Percentiles rank a stretch among this genome's conserved stretches.
phyloP scores from a whole-genome alignment of 2,888 invertebrate genomes.

The Eutolmus rufibarbis region DNA sequence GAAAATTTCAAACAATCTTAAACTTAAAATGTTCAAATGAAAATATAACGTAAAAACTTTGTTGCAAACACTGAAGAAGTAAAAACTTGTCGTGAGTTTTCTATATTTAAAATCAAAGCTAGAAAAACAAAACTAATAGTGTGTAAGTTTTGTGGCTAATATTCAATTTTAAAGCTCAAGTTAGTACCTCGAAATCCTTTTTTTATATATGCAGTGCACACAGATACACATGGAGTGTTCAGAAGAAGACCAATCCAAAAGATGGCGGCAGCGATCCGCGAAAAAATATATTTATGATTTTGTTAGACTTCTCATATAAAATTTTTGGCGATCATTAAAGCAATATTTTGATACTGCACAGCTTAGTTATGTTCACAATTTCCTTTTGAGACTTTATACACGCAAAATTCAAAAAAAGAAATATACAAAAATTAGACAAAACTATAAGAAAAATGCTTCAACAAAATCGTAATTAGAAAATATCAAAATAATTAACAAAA shows the following conservation, averaged over 20 bases:
- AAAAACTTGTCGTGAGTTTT: not conserved
- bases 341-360: conserved; percentile 23
- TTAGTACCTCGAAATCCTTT: conserved; percentile 64
- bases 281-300: conserved; percentile 54
- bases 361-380: conserved; percentile 18
- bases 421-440: not conserved
- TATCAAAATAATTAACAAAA: not conserved
- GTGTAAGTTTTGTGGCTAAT: conserved; percentile 36
- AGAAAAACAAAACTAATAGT: conserved; percentile 19
- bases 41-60: not conserved
- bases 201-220: conserved; percentile 47
- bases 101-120: conserved; percentile 24
- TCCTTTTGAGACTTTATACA: conserved; percentile 32
- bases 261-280: conserved; percentile 61
- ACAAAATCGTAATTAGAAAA: not conserved
- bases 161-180: conserved; percentile 35
- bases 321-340: conserved; percentile 24
- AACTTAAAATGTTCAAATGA: not conserved
- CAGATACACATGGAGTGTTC: conserved; percentile 49
- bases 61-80: conserved; percentile 28
- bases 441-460: not conserved
- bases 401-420: not conserved
- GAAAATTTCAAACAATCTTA: not conserved
- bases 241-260: conserved; percentile 56
- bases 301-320: conserved; percentile 50